Percentiles rank a stretch among this genome's conserved stretches.
Conservation (phyloP, 2,797 vertebrate genomes). For the Picus viridis region DNA sequence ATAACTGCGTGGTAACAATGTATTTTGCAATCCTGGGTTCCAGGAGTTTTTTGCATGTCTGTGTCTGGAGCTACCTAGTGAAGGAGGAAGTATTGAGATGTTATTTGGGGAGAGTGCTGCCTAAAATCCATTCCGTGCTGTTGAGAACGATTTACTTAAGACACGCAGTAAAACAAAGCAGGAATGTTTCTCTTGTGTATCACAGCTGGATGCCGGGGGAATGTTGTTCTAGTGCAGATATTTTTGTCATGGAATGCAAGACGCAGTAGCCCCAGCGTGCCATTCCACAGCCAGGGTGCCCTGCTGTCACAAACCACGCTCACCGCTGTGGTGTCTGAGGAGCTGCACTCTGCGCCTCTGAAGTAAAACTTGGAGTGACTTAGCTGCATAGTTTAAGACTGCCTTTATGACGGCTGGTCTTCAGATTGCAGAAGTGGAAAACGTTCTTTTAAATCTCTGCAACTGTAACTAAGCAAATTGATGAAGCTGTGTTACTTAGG, state of each 20-base stretch:
- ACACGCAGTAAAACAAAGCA: not conserved
- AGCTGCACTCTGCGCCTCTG: not conserved
- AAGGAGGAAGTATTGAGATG: not conserved
- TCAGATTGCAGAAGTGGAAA: not conserved
- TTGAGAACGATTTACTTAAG: not conserved
- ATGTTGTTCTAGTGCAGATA: not conserved
- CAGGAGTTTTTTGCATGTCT: not conserved
- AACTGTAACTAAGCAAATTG: not conserved
- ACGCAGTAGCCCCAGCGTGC: not conserved
- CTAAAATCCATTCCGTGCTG: not conserved
- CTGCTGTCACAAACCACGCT: not conserved
- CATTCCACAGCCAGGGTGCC: not conserved
- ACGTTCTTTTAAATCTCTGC: not conserved
- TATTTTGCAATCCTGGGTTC: not conserved
- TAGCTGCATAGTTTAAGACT: no score
- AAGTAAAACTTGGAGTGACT: not conserved
- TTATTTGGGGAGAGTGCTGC: not conserved
- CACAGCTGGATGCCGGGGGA: not conserved
- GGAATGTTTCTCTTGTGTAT: not conserved
- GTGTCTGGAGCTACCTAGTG: not conserved
- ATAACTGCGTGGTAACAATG: not conserved
- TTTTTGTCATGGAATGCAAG: conserved; percentile 18
- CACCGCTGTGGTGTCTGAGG: not conserved
- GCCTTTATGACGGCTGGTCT: not conserved
- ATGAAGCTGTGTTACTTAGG: not conserved